These are phyloP conservation scores for Macrotus californicus DNA, from an alignment of 2,113 vertebrate species.

Conservation along the genomic window DNA sequence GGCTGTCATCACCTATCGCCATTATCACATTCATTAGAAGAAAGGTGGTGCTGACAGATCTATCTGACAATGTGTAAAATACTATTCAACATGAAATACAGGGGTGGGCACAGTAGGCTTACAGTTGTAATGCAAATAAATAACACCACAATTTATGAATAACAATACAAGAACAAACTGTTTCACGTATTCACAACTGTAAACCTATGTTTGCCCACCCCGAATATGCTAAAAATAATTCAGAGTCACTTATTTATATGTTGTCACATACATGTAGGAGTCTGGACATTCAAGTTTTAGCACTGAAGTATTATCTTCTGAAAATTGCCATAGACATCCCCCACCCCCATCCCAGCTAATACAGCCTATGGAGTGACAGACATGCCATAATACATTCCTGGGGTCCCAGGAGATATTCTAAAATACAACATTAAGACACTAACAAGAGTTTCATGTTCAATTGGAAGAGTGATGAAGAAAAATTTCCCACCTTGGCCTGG, in stretches of 20 bases:
- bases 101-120: neutral
- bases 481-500: neutral
- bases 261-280: neutral
- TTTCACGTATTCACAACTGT: neutral
- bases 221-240: neutral
- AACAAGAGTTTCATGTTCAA: neutral
- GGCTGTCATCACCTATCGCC: neutral
- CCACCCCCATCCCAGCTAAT: neutral
- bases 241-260: neutral
- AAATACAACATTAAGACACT: neutral
- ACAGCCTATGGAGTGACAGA: neutral
- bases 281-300: neutral
- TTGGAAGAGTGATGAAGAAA: neutral
- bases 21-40: neutral
- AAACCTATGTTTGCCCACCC: neutral
- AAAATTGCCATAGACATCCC: neutral
- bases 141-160: neutral
- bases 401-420: conserved; percentile 6
- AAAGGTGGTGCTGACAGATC: neutral
- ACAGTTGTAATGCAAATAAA: neutral
- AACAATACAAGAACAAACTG: neutral
- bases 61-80: neutral
- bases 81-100: neutral
- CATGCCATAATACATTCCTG: neutral
- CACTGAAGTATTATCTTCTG: neutral